A percentile compares a stretch with the other conserved stretches of the same genome.
phyloP scores from a whole-genome alignment of 2,797 vertebrate genomes.

The Ficedula albicollis region DNA sequence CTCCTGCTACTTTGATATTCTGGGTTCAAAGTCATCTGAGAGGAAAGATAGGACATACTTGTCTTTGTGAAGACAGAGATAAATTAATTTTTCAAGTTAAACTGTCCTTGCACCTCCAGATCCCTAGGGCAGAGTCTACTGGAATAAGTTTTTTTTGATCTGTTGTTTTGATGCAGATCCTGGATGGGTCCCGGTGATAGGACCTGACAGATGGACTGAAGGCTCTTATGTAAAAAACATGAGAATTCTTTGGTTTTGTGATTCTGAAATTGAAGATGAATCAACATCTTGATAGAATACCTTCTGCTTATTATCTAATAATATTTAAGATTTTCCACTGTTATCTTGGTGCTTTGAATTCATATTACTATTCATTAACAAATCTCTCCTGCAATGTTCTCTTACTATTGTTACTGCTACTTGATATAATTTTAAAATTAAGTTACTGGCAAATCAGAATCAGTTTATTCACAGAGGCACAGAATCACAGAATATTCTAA shows the following conservation, averaged over 20 bases:
- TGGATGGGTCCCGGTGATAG: neutral
- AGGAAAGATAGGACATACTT: neutral
- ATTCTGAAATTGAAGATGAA: neutral
- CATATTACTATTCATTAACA: neutral
- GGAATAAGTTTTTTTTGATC: neutral
- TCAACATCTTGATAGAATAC: neutral
- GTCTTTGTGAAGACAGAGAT: neutral
- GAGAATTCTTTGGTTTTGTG: neutral
- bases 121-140: neutral
- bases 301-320: neutral
- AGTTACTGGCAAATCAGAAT: neutral
- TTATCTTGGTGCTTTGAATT: neutral
- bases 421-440: neutral
- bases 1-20: neutral
- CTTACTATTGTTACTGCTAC: neutral
- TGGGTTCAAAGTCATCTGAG: neutral
- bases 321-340: neutral
- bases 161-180: neutral
- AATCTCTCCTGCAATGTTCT: neutral
- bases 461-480: neutral
- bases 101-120: neutral
- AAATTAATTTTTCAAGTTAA: neutral
- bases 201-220: neutral
- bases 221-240: neutral
- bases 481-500: neutral